These are phyloP conservation scores for Phalacrocorax pelagicus DNA, from an alignment of 2,113 vertebrate species.

Conservation along the genomic window DNA sequence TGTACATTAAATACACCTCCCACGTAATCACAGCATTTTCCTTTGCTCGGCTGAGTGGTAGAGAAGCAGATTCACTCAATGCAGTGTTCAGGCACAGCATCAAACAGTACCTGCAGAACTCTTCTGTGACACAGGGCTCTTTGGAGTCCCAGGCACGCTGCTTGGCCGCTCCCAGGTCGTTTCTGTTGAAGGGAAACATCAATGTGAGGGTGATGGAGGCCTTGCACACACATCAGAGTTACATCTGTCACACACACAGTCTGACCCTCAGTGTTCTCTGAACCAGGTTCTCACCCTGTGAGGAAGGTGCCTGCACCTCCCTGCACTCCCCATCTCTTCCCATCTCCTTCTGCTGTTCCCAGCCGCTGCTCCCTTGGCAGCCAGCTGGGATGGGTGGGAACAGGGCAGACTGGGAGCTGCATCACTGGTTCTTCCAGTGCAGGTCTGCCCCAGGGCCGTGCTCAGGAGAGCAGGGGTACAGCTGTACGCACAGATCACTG, in stretches of 20 bases:
- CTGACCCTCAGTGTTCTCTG: not conserved
- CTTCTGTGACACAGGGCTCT: constrained; percentile 85
- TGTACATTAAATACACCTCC: not conserved
- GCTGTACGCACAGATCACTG: not conserved
- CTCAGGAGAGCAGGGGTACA: not conserved
- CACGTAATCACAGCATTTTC: not conserved
- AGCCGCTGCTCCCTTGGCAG: not conserved
- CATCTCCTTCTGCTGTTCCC: not conserved
- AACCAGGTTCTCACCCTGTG: not conserved
- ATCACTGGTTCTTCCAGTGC: not conserved
- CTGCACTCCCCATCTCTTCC: not conserved
- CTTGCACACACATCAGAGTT: not conserved
- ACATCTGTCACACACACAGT: accelerated
- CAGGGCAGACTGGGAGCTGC: not conserved
- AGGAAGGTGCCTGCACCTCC: not conserved
- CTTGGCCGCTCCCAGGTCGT: constrained; percentile 95
- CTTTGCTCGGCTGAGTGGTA: not conserved
- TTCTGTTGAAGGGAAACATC: constrained; percentile 75
- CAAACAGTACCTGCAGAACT: constrained; percentile 84
- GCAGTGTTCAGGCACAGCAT: not conserved
- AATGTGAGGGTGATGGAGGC: not conserved
- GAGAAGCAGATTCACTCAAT: not conserved
- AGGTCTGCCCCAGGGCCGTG: not conserved
- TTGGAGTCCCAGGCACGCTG: constrained; percentile 85
- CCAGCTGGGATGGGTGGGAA: not conserved